phyloP scores from a whole-genome alignment of 2,888 invertebrate species.

The Amphimallon solstitiale region DNA sequence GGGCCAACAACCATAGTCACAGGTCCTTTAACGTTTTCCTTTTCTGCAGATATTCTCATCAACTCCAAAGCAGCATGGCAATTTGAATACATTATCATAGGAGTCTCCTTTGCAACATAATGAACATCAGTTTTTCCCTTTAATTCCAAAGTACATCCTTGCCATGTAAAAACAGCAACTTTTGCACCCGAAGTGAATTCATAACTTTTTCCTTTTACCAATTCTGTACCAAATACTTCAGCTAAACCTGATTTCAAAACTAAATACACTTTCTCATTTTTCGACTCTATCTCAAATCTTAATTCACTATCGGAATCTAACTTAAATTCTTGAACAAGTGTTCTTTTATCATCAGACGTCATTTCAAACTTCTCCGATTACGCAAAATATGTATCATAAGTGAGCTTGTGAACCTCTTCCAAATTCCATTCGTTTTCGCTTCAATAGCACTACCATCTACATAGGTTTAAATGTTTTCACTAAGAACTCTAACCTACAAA shows the following conservation, averaged over 20 bases:
- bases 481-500: no score
- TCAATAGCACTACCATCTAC: no score
- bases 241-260: conserved; percentile 91
- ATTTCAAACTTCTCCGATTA: no score
- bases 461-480: no score
- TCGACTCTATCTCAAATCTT: conserved; percentile 93
- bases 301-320: conserved; percentile 89
- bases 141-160: conserved; percentile 89
- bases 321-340: conserved; percentile 74
- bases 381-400: no score
- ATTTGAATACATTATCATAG: conserved; percentile 95
- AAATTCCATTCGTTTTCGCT: no score
- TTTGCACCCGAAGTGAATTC: conserved; percentile 91
- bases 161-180: conserved; percentile 96
- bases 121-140: conserved; percentile 91
- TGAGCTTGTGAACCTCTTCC: no score
- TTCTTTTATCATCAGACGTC: conserved; percentile 24
- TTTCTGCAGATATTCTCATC: conserved; percentile 84
- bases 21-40: conserved; percentile 78
- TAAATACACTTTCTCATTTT: conserved; percentile 82
- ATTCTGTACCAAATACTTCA: conserved; percentile 96
- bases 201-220: conserved; percentile 92
- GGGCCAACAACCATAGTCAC: conserved; percentile 94
- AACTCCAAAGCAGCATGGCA: conserved; percentile 95
- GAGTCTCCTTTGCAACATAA: conserved; percentile 95